These are phyloP conservation scores for Trichogramma evanescens DNA, from an alignment of 2,888 invertebrate genomes.

Conservation along the genomic window DNA sequence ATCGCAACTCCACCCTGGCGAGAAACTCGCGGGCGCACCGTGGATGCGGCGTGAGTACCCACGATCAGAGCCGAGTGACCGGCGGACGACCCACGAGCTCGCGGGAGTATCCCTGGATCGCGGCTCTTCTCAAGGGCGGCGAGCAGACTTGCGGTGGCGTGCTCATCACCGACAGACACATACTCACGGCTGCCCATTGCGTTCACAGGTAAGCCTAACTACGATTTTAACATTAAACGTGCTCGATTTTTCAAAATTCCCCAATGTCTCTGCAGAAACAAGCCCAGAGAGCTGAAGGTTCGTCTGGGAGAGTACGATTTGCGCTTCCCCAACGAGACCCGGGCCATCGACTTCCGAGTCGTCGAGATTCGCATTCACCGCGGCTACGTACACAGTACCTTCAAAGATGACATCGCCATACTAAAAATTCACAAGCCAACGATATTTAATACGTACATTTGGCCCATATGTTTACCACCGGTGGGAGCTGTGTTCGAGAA, in stretches of 20 bases:
- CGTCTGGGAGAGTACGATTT: slow-evolving; percentile 81
- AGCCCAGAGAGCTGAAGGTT: slow-evolving; percentile 58
- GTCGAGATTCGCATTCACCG: slow-evolving; percentile 60
- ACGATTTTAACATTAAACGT: not conserved
- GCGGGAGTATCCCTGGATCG: slow-evolving; percentile 80
- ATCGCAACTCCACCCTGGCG: not conserved
- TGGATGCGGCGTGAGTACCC: slow-evolving; percentile 56
- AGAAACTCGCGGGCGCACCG: slow-evolving; percentile 24
- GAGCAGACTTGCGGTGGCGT: slow-evolving; percentile 74
- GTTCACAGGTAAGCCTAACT: slow-evolving; percentile 27
- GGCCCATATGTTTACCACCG: slow-evolving; percentile 79
- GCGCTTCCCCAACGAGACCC: slow-evolving; percentile 58
- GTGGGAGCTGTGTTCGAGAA: slow-evolving; percentile 55
- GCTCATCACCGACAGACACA: slow-evolving; percentile 70
- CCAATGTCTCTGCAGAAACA: slow-evolving; percentile 48
- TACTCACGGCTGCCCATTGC: slow-evolving; percentile 74
- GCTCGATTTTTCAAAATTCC: not conserved
- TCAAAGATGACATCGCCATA: slow-evolving; percentile 72
- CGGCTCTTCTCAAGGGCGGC: slow-evolving; percentile 60
- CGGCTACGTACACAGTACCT: slow-evolving; percentile 60
- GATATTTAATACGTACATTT: slow-evolving; percentile 69
- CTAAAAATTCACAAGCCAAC: slow-evolving; percentile 61
- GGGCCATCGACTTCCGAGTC: slow-evolving; percentile 64
- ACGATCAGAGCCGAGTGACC: slow-evolving; percentile 51
- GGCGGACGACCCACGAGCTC: slow-evolving; percentile 60